Evolutionary conservation across 1,140 invertebrate genomes (phyloP).

Genomic region (Drosophila ananassae): DNA sequence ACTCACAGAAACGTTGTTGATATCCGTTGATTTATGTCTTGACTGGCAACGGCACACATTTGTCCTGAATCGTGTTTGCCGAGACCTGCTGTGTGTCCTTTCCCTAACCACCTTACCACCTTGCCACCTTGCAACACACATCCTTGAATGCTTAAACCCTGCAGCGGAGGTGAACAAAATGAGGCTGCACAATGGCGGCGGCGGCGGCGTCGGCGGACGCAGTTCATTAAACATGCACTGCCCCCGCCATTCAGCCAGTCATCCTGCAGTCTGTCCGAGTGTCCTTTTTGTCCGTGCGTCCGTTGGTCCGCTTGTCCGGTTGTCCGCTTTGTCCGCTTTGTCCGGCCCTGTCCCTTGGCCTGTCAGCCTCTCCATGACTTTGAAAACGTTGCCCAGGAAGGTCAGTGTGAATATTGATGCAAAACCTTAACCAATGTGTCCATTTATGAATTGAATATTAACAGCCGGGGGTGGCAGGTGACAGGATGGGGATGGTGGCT

Average conservation of each 20-base stretch:
- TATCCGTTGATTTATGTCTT: slow-evolving; percentile 68
- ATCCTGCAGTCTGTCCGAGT: slow-evolving; percentile 1
- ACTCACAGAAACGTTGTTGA: slow-evolving; percentile 9
- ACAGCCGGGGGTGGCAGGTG: slow-evolving; percentile 10
- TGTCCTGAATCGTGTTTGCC: slow-evolving; percentile 24
- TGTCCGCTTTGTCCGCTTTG: not conserved
- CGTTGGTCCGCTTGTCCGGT: not conserved
- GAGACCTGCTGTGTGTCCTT: not conserved
- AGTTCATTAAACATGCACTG: slow-evolving; percentile 60
- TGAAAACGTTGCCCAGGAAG: not conserved
- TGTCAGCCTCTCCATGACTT: not conserved
- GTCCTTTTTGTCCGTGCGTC: not conserved
- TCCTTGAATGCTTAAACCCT: slow-evolving; percentile 11
- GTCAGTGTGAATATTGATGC: not conserved
- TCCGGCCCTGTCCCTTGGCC: not conserved
- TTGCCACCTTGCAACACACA: not conserved
- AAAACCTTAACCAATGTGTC: not conserved
- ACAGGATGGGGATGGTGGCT: not conserved
- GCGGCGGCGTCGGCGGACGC: not conserved
- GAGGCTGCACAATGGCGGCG: slow-evolving; percentile 32
- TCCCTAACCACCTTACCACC: not conserved
- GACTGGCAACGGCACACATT: slow-evolving; percentile 62
- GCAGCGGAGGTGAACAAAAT: slow-evolving; percentile 15
- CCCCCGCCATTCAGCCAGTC: slow-evolving; percentile 27
- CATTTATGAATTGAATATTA: slow-evolving; percentile 65